Conservation (phyloP, 2,797 vertebrate genomes). For the Momotus momota region DNA sequence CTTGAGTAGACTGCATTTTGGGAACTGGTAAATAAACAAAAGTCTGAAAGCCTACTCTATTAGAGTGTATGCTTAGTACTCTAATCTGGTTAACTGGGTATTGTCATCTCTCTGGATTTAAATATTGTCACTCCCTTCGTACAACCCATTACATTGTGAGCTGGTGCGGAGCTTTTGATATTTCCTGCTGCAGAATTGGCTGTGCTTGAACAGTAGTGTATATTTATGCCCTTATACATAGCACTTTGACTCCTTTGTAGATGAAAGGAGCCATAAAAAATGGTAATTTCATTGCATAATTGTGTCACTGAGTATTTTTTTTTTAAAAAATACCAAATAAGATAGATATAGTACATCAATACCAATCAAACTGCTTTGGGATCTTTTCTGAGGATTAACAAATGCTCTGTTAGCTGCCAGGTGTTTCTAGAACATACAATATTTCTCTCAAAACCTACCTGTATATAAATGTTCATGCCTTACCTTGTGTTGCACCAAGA, state of each 20-base stretch:
- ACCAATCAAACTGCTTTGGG: not conserved
- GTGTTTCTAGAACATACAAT: not conserved
- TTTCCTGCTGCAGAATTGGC: conserved; percentile 1
- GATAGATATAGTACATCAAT: not conserved
- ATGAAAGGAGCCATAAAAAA: conserved; percentile 17
- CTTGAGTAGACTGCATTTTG: not conserved
- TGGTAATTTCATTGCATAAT: conserved; percentile 13
- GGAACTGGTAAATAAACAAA: not conserved
- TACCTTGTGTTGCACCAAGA: not conserved
- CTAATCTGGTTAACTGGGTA: not conserved
- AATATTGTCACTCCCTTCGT: rapidly evolving
- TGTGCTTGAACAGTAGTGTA: not conserved
- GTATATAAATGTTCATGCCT: not conserved
- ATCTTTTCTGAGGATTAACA: not conserved
- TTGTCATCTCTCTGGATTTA: not conserved
- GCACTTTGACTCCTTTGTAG: not conserved
- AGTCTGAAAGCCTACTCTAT: not conserved
- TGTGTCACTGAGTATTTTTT: not conserved
- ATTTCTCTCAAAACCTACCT: not conserved
- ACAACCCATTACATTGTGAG: not conserved
- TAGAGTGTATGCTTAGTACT: not conserved
- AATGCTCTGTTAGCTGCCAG: not conserved
- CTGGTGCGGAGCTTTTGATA: not conserved
- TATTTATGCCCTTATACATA: not conserved
- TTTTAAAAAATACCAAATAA: not conserved